These are phyloP conservation scores for Neoscelio sp. DNA, from an alignment of 2,888 invertebrate species.

Conservation along the genomic window DNA sequence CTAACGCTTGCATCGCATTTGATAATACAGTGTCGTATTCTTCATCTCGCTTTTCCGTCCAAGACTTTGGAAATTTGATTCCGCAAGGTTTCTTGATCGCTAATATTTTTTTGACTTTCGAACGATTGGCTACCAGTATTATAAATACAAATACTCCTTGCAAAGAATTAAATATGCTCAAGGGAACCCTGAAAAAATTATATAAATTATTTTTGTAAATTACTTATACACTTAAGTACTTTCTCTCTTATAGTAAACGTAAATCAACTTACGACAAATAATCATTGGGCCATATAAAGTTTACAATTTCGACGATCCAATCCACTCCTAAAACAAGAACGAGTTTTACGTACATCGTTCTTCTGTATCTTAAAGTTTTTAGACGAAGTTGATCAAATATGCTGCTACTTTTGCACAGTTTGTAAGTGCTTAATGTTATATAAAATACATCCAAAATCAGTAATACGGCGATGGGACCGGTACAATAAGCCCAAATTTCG, in stretches of 20 bases:
- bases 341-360: slow-evolving; percentile 54
- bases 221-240: background rate
- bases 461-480: slow-evolving; percentile 46
- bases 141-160: slow-evolving; percentile 83
- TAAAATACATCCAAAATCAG: slow-evolving; percentile 31
- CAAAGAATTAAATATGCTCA: slow-evolving; percentile 82
- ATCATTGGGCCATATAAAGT: slow-evolving; percentile 21
- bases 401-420: slow-evolving; percentile 9
- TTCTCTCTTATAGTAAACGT: background rate
- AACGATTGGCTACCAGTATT: slow-evolving; percentile 82
- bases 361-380: slow-evolving; percentile 48
- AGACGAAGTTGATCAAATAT: slow-evolving; percentile 44
- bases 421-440: slow-evolving; percentile 31
- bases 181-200: slow-evolving; percentile 78
- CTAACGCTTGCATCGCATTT: slow-evolving; percentile 63
- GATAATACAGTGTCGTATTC: slow-evolving; percentile 74
- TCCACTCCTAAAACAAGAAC: slow-evolving; percentile 36
- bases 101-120: slow-evolving; percentile 84
- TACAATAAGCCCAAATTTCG: slow-evolving; percentile 48
- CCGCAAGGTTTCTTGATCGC: slow-evolving; percentile 80
- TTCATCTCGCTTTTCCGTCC: slow-evolving; percentile 80
- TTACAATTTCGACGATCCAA: slow-evolving; percentile 52
- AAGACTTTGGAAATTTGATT: slow-evolving; percentile 79
- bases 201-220: background rate
- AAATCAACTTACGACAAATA: slow-evolving; percentile 27